phyloP scores from a whole-genome alignment of 2,797 vertebrate species.

The Coracias cyanogaster region DNA sequence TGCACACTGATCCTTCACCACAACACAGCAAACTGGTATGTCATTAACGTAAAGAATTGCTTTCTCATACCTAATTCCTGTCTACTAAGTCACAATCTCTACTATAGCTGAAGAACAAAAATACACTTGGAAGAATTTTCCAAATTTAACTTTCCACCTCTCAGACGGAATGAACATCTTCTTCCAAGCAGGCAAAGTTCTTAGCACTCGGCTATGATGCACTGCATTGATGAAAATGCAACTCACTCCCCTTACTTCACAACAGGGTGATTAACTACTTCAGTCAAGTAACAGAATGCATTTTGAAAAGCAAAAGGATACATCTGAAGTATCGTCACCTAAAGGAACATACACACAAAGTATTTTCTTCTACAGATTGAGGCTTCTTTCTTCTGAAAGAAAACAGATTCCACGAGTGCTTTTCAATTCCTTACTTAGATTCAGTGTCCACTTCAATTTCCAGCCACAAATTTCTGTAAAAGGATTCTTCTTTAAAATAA shows the following conservation, averaged over 20 bases:
- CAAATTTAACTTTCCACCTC: not conserved
- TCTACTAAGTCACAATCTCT: not conserved
- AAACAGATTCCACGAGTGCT: not conserved
- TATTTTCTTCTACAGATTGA: not conserved
- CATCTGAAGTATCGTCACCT: accelerated
- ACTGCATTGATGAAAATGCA: not conserved
- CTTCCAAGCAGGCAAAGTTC: not conserved
- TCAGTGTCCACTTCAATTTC: not conserved
- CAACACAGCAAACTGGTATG: not conserved
- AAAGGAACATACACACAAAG: not conserved
- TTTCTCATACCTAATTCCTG: not conserved
- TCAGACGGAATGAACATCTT: not conserved
- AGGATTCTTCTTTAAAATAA: not conserved
- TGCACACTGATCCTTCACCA: not conserved
- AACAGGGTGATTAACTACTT: not conserved
- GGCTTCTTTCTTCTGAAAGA: not conserved
- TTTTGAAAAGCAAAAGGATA: not conserved
- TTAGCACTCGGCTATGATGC: not conserved
- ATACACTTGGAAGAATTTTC: not conserved
- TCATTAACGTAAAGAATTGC: not conserved
- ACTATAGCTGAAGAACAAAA: not conserved
- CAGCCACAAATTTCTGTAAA: not conserved
- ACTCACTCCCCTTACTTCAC: not conserved
- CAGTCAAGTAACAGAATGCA: not conserved
- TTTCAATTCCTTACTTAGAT: not conserved